phyloP scores from a whole-genome alignment of 2,888 invertebrate genomes.

The Lypha dubia region DNA sequence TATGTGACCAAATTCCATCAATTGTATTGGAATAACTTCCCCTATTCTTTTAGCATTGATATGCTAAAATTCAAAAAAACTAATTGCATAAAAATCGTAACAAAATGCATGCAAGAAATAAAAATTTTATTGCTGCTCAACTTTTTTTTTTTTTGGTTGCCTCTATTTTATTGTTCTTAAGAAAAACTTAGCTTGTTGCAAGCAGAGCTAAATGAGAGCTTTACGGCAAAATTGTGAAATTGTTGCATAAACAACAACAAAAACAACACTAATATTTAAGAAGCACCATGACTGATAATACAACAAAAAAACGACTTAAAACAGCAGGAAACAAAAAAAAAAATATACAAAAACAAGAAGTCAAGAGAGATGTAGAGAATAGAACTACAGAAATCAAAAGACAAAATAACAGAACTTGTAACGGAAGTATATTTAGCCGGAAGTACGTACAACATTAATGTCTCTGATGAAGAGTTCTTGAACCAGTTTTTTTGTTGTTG shows the following conservation, averaged over 20 bases:
- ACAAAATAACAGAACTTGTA: conserved; percentile 43
- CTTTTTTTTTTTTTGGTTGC: no score
- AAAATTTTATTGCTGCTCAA: conserved; percentile 32
- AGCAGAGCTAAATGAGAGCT: conserved; percentile 64
- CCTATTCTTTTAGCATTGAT: neutral
- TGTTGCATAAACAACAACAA: conserved; percentile 30
- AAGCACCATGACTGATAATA: conserved; percentile 28
- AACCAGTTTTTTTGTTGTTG: neutral
- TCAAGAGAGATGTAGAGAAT: neutral
- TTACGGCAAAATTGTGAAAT: conserved; percentile 41
- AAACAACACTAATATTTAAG: conserved; percentile 11
- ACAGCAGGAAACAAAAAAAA: conserved; percentile 37
- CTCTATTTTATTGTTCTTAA: conserved; percentile 32
- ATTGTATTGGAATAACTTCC: conserved; percentile 28
- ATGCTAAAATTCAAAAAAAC: conserved; percentile 44
- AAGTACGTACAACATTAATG: conserved; percentile 38
- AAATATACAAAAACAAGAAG: no score
- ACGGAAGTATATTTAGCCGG: conserved; percentile 60
- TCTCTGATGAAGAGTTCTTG: conserved; percentile 1
- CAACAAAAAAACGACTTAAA: conserved; percentile 43
- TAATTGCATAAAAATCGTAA: conserved; percentile 42
- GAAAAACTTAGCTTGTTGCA: conserved; percentile 43
- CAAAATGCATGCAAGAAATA: conserved; percentile 48
- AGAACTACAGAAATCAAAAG: conserved; percentile 4
- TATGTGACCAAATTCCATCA: no score